Percentiles rank a stretch among this genome's conserved stretches.
Conservation (phyloP, 2,113 vertebrate species). For the Megalops atlanticus region DNA sequence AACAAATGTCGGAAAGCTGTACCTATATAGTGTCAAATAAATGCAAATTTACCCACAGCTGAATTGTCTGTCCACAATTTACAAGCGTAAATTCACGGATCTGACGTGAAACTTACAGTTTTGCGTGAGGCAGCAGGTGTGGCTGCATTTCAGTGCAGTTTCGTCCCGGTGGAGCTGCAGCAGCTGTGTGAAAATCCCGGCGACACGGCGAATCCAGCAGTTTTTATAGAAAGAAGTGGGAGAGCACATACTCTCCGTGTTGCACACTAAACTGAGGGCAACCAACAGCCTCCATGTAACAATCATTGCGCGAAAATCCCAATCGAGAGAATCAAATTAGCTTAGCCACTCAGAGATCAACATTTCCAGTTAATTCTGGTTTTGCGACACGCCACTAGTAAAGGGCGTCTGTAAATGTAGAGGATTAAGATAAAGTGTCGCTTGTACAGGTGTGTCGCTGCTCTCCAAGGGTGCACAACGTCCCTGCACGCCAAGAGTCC, state of each 20-base stretch:
- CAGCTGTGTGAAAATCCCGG: slow-evolving; percentile 79
- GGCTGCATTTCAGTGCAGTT: slow-evolving; percentile 80
- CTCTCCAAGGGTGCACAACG: no score
- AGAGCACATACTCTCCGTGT: slow-evolving; percentile 72
- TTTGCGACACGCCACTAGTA: background rate
- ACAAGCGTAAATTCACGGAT: no score
- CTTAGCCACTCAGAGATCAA: background rate
- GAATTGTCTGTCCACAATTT: no score
- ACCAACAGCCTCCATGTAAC: slow-evolving; percentile 62
- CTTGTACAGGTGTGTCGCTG: no score
- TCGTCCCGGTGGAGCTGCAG: slow-evolving; percentile 75
- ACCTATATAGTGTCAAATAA: no score
- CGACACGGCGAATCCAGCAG: slow-evolving; percentile 92
- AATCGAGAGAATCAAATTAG: slow-evolving; percentile 27
- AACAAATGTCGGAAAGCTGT: no score
- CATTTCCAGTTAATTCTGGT: background rate
- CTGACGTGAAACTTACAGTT: slow-evolving; percentile 65
- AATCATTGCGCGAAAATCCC: slow-evolving; percentile 67
- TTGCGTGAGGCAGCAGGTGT: slow-evolving; percentile 79
- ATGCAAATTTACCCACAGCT: no score
- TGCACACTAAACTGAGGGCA: slow-evolving; percentile 59
- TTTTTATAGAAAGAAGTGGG: slow-evolving; percentile 81
- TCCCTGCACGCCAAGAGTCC: no score
- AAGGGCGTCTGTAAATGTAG: no score
- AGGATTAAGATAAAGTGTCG: no score